phyloP scores from a whole-genome alignment of 2,113 vertebrate species.

The Axis porcinus region DNA sequence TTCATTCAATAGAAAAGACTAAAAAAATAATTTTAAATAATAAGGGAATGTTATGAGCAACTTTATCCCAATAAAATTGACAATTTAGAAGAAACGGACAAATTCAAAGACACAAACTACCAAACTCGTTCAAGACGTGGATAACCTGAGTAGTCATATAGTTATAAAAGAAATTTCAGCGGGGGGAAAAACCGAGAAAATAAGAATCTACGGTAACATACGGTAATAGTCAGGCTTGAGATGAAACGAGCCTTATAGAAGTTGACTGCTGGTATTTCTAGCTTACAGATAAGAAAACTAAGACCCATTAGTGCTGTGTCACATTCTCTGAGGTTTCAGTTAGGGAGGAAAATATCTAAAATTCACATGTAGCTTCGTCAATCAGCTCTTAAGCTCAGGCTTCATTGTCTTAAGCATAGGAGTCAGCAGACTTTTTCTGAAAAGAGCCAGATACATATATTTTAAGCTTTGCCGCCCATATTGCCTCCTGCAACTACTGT shows the following conservation, averaged over 20 bases:
- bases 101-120: background rate
- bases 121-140: background rate
- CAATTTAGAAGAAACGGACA: background rate
- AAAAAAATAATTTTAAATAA: background rate
- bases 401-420: background rate
- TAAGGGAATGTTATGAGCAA: background rate
- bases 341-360: background rate
- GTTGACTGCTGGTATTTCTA: fast-evolving
- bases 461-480: background rate
- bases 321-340: background rate
- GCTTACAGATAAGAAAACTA: background rate
- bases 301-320: background rate
- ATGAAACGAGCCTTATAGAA: background rate
- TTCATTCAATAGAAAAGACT: background rate
- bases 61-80: background rate
- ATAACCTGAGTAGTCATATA: background rate
- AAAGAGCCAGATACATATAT: background rate
- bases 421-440: background rate
- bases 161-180: background rate
- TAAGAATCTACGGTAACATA: background rate
- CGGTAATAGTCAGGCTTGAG: background rate
- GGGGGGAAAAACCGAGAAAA: background rate
- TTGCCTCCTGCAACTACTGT: background rate
- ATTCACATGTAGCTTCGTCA: background rate
- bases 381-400: background rate